Base-by-base conservation (phyloP, 30 jellyfish, hydroid and myxozoan genomes). In the Clytia hemisphaerica region DNA sequence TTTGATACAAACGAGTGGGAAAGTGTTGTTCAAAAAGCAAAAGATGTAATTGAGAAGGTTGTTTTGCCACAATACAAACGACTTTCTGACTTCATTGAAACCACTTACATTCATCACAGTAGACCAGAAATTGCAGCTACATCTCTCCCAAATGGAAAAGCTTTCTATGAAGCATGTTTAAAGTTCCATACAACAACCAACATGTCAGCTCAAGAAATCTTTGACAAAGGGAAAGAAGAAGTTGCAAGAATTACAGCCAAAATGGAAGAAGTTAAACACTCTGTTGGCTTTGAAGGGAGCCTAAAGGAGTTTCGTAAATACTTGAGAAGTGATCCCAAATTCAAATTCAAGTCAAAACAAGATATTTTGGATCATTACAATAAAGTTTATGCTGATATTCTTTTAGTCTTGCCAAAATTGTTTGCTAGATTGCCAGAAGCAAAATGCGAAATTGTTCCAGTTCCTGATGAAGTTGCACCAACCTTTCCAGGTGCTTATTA, bases 401-500 rank as follows among this genome's bases (percentile, higher is more conserved):
- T 72, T 36, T 61, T 67, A 0, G 35, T 44, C 35, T 70, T 87
- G 9, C 67, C 88, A 22, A 15, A 46, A 21, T 61, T 63, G 60
- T 67, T 79, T 71, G 57, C 75, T 18, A 61, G 42, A 2, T 53
- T 71, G 48, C 94, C 96, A 18, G 45, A 45, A 16, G 75, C 58
- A 42, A 40, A 37, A 18, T 79, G 25, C 65, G 63, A 34, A 22
- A 78, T 87, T 29, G 51, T 67, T 3, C 85, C 94, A 47, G 94
- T 87, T 4, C 94, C 94, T 14, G 87, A 73, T 3, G 94, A 78
- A 30, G 37, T 87, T 19, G 96, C 96, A 12, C 76, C 89, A 2
- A 67, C 91, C 28, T 72, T 78, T 50, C 96, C 96, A 14, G 94
- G 94, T 10, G 96, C 96, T 4, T 87, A 87, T 51, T 87, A 87